Evolutionary conservation across 2,888 invertebrate genomes (phyloP).

Genomic region (Cremastinae sp.): DNA sequence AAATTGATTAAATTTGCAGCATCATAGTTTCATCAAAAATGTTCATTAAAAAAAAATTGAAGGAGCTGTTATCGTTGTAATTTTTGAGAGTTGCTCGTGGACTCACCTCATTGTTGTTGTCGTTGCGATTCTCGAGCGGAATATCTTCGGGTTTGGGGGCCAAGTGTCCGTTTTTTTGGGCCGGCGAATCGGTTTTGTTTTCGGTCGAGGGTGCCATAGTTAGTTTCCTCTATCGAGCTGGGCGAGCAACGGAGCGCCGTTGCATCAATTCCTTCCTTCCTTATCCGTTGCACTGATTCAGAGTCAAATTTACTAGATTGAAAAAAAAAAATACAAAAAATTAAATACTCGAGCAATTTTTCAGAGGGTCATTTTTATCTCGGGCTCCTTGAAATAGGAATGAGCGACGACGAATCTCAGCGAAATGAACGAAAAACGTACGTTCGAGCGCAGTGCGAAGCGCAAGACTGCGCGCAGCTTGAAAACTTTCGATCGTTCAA

Average conservation of each 20-base stretch:
- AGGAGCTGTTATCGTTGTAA: too few species aligned
- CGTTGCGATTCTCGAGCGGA: slow-evolving; percentile 61
- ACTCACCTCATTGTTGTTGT: slow-evolving; percentile 81
- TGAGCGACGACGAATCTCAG: background rate
- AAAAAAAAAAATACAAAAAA: background rate
- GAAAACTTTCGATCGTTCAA: slow-evolving; percentile 38
- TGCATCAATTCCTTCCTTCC: slow-evolving; percentile 56
- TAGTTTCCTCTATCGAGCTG: slow-evolving; percentile 42
- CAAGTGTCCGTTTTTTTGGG: slow-evolving; percentile 79
- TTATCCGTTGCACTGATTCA: slow-evolving; percentile 1
- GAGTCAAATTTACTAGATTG: background rate
- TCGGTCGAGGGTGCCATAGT: slow-evolving; percentile 63
- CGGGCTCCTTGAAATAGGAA: too few species aligned
- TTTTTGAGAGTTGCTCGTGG: too few species aligned
- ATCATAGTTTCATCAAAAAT: too few species aligned
- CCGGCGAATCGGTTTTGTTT: slow-evolving; percentile 56
- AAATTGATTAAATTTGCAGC: background rate
- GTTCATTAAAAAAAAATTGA: too few species aligned
- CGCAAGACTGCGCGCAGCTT: slow-evolving; percentile 42
- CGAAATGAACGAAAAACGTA: slow-evolving; percentile 39
- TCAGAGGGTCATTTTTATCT: too few species aligned
- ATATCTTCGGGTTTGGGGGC: slow-evolving; percentile 75
- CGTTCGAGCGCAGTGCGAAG: slow-evolving; percentile 43
- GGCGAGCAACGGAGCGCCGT: slow-evolving; percentile 57
- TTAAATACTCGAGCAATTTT: too few species aligned